Percentiles rank a stretch among this genome's conserved stretches.
phyloP scores from a whole-genome alignment of 1,140 invertebrate species.

The Dreissena rostriformis region DNA sequence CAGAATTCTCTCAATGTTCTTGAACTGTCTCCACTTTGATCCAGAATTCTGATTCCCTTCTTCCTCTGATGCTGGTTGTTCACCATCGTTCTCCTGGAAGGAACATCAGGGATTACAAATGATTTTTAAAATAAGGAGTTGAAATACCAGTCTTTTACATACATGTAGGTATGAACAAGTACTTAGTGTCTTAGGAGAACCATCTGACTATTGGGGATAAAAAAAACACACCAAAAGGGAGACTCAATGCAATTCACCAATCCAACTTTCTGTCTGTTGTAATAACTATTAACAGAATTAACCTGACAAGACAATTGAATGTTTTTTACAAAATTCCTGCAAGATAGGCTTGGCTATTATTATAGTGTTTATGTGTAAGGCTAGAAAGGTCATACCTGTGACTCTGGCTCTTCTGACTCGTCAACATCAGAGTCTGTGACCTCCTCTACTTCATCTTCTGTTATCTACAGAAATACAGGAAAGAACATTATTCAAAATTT shows the following conservation, averaged over 20 bases:
- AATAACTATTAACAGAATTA: background rate
- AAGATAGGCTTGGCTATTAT: no score
- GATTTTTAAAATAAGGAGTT: background rate
- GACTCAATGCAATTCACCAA: no score
- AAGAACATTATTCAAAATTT: no score
- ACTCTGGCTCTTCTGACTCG: no score
- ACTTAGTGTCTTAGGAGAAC: background rate
- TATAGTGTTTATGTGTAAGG: no score
- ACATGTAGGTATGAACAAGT: background rate
- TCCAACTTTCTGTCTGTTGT: no score
- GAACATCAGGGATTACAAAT: background rate
- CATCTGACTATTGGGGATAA: background rate
- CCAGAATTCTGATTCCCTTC: background rate
- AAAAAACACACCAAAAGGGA: background rate
- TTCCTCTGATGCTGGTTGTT: background rate
- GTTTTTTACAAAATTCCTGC: no score
- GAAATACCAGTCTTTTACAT: background rate
- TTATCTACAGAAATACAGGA: no score
- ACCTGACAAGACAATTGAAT: no score
- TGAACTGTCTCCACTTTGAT: slow-evolving; percentile 28
- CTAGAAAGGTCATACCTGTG: no score
- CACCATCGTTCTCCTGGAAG: background rate
- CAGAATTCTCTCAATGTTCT: slow-evolving; percentile 44
- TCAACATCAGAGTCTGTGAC: no score
- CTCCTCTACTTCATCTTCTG: no score